Evolutionary conservation across 2,888 invertebrate species (phyloP), one percentile per base, ranked within the genome.

Genomic region (Xestia ashworthii): DNA sequence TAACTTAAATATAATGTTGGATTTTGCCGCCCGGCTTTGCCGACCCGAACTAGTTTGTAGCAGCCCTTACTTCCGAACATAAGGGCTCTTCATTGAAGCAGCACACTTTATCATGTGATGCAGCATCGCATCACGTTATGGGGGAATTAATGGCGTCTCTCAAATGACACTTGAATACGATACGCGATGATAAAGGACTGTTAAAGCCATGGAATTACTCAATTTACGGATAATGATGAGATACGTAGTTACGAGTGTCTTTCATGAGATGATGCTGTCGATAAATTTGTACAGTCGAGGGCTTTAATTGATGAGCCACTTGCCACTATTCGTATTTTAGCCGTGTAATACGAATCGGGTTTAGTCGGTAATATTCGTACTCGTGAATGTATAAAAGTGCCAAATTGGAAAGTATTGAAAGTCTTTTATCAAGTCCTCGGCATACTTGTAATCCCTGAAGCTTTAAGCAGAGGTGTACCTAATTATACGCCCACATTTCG

Each of bases 61-160:
- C 69, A 74, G 60, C 74, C 76, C 79, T 88, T 78, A 81, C 69
- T 69, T 58, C 32, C n/a, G n/a, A 66, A 68, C 58, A 77, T 58
- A 80, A 80, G 89, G 75, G 82, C 74, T 83, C 87, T 88, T 89
- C 83, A 87, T 83, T 89, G 80, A 74, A 87, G 87, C 74, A 80
- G 76, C 85, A 77, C 76, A 81, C 87, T 85, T 84, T 83, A 78
- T 87, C 88, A 80, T 76, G 65, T 78, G 76, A 87, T 87, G 86
- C 86, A 82, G 86, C 90, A 85, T 81, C 83, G 73, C 76, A 86
- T 83, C 87, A 76, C 78, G 86, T 89, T 89, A 89, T 87, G 84
- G 82, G 71, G 73, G 83, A 90, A 91, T 92, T 92, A 92, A 92
- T 91, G 90, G 87, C 71, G 71, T 76, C 89, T 90, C 90, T 90